phyloP scores from a whole-genome alignment of 2,888 invertebrate genomes.

The Ecdyonurus torrentis region DNA sequence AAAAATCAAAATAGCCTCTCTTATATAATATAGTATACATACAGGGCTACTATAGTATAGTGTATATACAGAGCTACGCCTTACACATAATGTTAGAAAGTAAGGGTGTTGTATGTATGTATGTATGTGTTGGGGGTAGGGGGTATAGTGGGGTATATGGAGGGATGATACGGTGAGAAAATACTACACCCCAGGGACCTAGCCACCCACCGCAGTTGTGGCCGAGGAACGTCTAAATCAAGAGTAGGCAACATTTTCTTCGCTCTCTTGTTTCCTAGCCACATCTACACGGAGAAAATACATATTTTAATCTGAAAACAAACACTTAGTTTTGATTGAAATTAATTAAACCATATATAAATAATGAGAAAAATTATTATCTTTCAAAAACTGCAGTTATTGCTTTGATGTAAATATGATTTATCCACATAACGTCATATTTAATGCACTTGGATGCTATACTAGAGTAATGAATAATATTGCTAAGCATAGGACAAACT shows the following conservation, averaged over 20 bases:
- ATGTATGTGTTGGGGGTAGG: neutral
- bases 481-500: too few relatives aligned
- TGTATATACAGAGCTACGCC: neutral
- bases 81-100: neutral
- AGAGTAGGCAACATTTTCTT: neutral
- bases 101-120: neutral
- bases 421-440: too few relatives aligned
- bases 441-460: too few relatives aligned
- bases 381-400: too few relatives aligned
- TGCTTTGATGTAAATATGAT: too few relatives aligned
- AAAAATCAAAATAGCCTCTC: too few relatives aligned
- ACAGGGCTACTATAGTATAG: neutral
- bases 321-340: too few relatives aligned
- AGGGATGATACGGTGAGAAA: neutral
- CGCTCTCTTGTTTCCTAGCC: neutral
- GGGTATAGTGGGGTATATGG: neutral
- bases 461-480: too few relatives aligned
- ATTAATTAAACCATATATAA: too few relatives aligned
- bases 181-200: neutral
- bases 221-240: neutral
- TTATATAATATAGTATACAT: neutral
- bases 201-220: neutral
- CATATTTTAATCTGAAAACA: too few relatives aligned
- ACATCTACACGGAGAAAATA: too few relatives aligned
- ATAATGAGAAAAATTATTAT: too few relatives aligned